phyloP scores from a whole-genome alignment of 2,113 vertebrate genomes.

The Oncorhynchus clarkii region DNA sequence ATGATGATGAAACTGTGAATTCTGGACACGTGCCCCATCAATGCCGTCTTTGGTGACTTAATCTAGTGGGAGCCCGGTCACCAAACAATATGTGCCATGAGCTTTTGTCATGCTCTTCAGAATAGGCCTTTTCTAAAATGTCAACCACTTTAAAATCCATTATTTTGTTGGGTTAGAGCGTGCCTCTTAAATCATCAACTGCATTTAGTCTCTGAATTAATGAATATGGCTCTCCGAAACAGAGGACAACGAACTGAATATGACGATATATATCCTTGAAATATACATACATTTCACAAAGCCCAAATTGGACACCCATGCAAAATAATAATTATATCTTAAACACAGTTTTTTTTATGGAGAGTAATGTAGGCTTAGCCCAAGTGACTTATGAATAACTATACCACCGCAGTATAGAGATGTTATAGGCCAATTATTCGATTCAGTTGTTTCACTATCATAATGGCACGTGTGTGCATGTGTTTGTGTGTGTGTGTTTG shows the following conservation, averaged over 20 bases:
- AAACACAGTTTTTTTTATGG: too few species aligned
- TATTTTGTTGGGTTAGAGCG: conserved; percentile 44
- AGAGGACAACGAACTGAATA: background rate
- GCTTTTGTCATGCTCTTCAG: conserved; percentile 46
- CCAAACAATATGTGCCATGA: conserved; percentile 40
- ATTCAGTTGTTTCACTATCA: too few species aligned
- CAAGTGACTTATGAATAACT: conserved; percentile 59
- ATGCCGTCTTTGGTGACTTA: conserved; percentile 29
- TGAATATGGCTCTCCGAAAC: conserved; percentile 1
- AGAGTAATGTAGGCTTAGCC: conserved; percentile 57
- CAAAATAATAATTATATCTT: too few species aligned
- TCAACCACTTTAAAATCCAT: conserved; percentile 11
- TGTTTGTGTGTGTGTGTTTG: too few species aligned
- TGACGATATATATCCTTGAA: background rate
- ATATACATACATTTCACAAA: background rate
- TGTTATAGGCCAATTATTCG: too few species aligned
- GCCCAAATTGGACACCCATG: too few species aligned
- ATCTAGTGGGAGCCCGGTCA: conserved; percentile 44
- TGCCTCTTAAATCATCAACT: conserved; percentile 49
- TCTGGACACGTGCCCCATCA: conserved; percentile 40
- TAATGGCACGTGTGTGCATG: too few species aligned
- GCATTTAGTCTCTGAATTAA: conserved; percentile 28
- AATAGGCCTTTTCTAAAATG: conserved; percentile 49
- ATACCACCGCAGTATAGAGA: too few species aligned
- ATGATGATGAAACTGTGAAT: conserved; percentile 34